Conservation (phyloP, 1,140 invertebrate genomes). For the Cydia amplana region DNA sequence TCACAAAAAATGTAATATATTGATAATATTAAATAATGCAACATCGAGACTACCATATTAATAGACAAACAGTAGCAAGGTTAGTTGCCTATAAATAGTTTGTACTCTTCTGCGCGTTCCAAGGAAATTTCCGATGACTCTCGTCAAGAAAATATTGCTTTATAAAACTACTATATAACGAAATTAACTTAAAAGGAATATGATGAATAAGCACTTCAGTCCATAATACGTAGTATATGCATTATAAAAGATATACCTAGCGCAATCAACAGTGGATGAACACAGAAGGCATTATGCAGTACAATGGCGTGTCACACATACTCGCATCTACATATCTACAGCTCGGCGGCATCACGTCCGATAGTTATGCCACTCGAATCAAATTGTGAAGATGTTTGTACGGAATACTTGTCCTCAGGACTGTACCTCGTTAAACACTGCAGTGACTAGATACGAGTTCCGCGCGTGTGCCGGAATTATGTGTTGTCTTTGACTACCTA, state of each 20-base stretch:
- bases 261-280: neutral
- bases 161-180: neutral
- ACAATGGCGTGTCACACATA: neutral
- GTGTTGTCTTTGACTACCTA: slow-evolving; percentile 18
- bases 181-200: neutral
- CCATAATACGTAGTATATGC: neutral
- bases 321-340: slow-evolving; percentile 6
- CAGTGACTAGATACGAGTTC: slow-evolving; percentile 20
- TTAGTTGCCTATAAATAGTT: neutral
- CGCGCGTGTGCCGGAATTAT: slow-evolving; percentile 13
- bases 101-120: neutral
- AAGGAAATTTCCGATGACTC: neutral
- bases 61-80: neutral
- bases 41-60: neutral
- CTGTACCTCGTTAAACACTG: slow-evolving; percentile 30
- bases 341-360: slow-evolving; percentile 10
- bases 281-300: slow-evolving; percentile 1
- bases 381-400: slow-evolving; percentile 26
- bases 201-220: neutral
- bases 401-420: slow-evolving; percentile 27
- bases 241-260: neutral
- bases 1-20: neutral
- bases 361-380: slow-evolving; percentile 18
- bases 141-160: neutral
- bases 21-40: neutral